A percentile compares a stretch with the other conserved stretches of the same genome.
Evolutionary conservation across 2,113 vertebrate species (phyloP).

Genomic region (Grammomys surdaster): DNA sequence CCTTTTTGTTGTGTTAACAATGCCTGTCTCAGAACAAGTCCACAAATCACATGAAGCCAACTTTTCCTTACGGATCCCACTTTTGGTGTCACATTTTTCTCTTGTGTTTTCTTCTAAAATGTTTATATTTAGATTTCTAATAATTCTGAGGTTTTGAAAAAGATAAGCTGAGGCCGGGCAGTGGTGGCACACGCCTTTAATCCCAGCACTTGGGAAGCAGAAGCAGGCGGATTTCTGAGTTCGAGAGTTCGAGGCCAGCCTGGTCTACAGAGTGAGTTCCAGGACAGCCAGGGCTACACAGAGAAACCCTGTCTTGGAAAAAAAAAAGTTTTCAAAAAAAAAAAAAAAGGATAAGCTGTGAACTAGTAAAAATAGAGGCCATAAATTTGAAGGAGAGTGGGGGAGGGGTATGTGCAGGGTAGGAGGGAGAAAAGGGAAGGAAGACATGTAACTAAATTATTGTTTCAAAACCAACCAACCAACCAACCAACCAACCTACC

Average conservation of each 20-base stretch:
- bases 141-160: slow-evolving; percentile 1
- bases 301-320: too few relatives aligned
- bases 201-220: too few relatives aligned
- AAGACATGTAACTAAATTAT: background rate
- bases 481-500: background rate
- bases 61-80: background rate
- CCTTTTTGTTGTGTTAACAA: slow-evolving; percentile 10
- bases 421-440: background rate
- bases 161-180: too few relatives aligned
- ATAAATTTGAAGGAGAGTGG: background rate
- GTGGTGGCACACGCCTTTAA: too few relatives aligned
- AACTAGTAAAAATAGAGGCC: background rate
- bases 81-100: slow-evolving; percentile 15
- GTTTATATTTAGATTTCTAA: background rate
- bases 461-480: background rate
- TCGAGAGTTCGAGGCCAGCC: too few relatives aligned
- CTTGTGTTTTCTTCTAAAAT: slow-evolving; percentile 17
- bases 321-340: too few relatives aligned
- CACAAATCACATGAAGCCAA: background rate
- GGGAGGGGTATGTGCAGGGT: too few relatives aligned
- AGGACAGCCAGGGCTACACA: too few relatives aligned
- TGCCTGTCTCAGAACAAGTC: background rate
- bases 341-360: background rate
- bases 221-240: too few relatives aligned
- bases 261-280: too few relatives aligned